Evolutionary conservation across 2,888 invertebrate genomes (phyloP).

Genomic region (Melanophora roralis): DNA sequence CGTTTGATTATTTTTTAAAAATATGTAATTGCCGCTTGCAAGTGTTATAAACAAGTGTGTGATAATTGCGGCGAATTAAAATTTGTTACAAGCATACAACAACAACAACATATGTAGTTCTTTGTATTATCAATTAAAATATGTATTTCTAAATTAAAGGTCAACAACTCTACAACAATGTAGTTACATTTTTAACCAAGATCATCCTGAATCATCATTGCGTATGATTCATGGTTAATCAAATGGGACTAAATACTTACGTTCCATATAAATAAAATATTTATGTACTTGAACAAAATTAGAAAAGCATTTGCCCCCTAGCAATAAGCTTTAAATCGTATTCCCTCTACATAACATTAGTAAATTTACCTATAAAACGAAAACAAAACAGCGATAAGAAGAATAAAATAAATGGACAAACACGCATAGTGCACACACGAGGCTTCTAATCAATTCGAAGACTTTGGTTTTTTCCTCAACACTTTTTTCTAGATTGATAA

Average conservation of each 20-base stretch:
- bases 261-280: background rate
- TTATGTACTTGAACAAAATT: no score
- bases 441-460: slow-evolving; percentile 6
- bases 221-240: slow-evolving; percentile 40
- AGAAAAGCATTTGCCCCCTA: slow-evolving; percentile 34
- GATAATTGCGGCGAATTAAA: slow-evolving; percentile 1
- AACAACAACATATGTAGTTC: background rate
- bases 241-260: slow-evolving; percentile 39
- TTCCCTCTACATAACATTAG: background rate
- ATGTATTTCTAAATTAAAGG: no score
- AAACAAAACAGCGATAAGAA: no score
- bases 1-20: background rate
- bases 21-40: background rate
- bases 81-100: background rate
- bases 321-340: slow-evolving; percentile 48
- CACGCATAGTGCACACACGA: slow-evolving; percentile 24
- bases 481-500: slow-evolving; percentile 2
- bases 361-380: no score
- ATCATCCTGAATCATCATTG: background rate
- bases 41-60: slow-evolving; percentile 4
- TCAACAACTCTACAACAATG: no score
- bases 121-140: no score
- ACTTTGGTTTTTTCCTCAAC: slow-evolving; percentile 13
- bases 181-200: no score
- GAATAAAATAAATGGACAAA: slow-evolving; percentile 10